Base-by-base conservation (phyloP, 1,140 invertebrate genomes). In the Drosophila obscura region DNA sequence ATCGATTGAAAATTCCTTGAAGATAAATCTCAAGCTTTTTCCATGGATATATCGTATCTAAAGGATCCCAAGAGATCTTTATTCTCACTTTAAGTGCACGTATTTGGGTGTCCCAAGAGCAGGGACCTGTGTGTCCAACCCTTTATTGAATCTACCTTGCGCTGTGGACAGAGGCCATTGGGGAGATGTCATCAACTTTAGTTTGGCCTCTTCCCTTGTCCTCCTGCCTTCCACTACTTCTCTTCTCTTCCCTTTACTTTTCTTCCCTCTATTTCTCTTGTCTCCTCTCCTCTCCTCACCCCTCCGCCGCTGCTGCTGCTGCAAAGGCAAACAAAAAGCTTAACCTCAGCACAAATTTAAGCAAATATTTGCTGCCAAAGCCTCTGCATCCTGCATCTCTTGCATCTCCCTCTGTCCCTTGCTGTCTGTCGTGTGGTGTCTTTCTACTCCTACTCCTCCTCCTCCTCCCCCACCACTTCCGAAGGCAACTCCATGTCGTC, bases 281-380 rank as follows among this genome's bases (percentile, higher is more conserved):
- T 24, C 6, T 24, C 8, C 1, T 24, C 6, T 24, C 8, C 16
- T 24, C 13, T 19, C 1, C 44, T 7, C 16, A n/a, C 22, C 28
- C 2, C 11, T 52, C 13, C 22, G 26, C 56, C 24, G 56, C 35
- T 13, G 35, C 35, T 39, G 35, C 35, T 39, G 31, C 26, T 35
- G 73, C 68, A 73, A 57, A 74, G 71, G 66, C 73, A 88, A 88
- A 88, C 79, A 88, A 80, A 77, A 88, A 83, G 85, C 79, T 88
- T 88, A 88, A 88, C 84, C 83, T 88, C 83, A 88, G 83, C 83
- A 88, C 79, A 88, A 88, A 88, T 88, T 88, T 88, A 89, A 83
- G 84, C 83, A 88, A 88, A 88, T 88, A 88, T 88, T 88, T 88
- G 84, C 84, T 49, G 35, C 35, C 35, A 39, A 64, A 73, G 31